Conservation (phyloP, 2,113 vertebrate species). For the Telmatochromis sp. region DNA sequence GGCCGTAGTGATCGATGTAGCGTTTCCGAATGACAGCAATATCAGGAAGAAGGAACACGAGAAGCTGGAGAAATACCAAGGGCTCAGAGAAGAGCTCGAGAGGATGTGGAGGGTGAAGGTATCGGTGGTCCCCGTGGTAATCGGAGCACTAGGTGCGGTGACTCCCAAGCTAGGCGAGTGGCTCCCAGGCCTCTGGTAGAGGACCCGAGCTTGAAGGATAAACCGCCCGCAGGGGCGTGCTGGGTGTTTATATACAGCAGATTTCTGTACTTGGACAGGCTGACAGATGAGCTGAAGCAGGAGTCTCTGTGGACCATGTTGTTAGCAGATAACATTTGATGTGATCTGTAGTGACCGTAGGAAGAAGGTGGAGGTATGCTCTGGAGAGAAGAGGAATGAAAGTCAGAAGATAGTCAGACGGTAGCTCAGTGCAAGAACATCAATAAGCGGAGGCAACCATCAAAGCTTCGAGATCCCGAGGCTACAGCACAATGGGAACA, state of each 20-base stretch:
- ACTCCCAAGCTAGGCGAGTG: no score
- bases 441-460: not conserved
- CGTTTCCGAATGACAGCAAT: no score
- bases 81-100: no score
- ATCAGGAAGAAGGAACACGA: no score
- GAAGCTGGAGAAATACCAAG: no score
- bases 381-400: not conserved
- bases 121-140: no score
- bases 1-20: no score
- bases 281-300: not conserved
- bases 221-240: no score
- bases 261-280: not conserved
- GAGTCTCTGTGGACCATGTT: not conserved
- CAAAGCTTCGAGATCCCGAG: not conserved
- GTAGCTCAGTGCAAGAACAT: not conserved
- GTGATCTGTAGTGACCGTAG: not conserved
- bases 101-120: no score
- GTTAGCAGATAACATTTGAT: not conserved
- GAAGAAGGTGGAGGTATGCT: not conserved
- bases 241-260: not conserved
- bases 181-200: no score
- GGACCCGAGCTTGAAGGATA: no score
- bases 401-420: not conserved
- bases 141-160: no score
- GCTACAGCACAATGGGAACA: not conserved